Percentiles rank a stretch among this genome's conserved stretches.
phyloP scores from a whole-genome alignment of 2,888 invertebrate species.

The Hipparchia sbordonii region DNA sequence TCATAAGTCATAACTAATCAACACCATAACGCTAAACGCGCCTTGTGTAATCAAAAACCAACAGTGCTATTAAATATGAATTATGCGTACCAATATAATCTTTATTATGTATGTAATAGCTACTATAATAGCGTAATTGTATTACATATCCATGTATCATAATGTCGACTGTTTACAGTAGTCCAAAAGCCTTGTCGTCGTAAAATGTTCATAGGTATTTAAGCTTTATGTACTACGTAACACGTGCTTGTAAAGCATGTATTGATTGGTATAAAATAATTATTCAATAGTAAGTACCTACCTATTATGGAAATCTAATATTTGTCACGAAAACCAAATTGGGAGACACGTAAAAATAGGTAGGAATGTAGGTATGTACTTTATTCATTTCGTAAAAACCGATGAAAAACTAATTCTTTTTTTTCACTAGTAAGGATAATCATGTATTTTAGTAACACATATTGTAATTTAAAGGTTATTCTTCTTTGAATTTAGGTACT shows the following conservation, averaged over 20 bases:
- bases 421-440: no score
- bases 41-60: slow-evolving; percentile 22
- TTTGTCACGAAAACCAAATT: neutral
- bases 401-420: no score
- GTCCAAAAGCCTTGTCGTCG: neutral
- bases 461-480: no score
- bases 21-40: slow-evolving; percentile 21
- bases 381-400: no score
- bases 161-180: neutral
- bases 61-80: slow-evolving; percentile 13
- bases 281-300: neutral
- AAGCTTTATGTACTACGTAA: neutral
- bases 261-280: neutral
- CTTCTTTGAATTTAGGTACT: no score
- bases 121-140: slow-evolving; percentile 14
- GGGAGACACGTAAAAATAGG: neutral
- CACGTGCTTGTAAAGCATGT: neutral
- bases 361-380: no score
- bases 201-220: neutral
- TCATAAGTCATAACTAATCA: slow-evolving; percentile 30
- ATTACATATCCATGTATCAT: slow-evolving; percentile 11
- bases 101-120: slow-evolving; percentile 21
- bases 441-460: no score
- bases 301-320: neutral
- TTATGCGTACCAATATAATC: slow-evolving; percentile 23